These are phyloP conservation scores for Leptinotarsa texana DNA, from an alignment of 1,140 invertebrate genomes.

Conservation along the genomic window DNA sequence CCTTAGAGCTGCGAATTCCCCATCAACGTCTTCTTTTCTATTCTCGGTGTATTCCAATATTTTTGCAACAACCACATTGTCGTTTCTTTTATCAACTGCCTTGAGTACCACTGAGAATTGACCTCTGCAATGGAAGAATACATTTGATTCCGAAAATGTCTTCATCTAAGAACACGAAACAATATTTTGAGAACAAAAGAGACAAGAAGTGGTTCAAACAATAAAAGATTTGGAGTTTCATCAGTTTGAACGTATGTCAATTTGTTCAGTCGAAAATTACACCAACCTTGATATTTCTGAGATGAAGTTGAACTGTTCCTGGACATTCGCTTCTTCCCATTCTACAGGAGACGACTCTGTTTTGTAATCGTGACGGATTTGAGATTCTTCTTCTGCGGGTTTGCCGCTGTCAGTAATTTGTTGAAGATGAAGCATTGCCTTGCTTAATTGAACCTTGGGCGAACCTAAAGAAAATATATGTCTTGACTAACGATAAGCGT, in stretches of 20 bases:
- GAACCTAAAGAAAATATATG: slow-evolving; percentile 48
- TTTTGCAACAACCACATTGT: slow-evolving; percentile 77
- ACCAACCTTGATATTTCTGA: slow-evolving; percentile 70
- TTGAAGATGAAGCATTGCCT: slow-evolving; percentile 82
- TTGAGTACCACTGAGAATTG: slow-evolving; percentile 84
- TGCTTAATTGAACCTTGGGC: slow-evolving; percentile 72
- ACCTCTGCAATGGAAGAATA: slow-evolving; percentile 63
- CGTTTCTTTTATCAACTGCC: slow-evolving; percentile 74
- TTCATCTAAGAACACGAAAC: background rate
- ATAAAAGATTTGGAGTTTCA: no score
- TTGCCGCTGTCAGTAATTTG: slow-evolving; percentile 79
- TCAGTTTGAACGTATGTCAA: no score
- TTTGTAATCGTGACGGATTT: slow-evolving; percentile 70
- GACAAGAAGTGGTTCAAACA: no score
- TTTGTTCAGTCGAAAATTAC: background rate
- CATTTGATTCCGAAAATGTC: background rate
- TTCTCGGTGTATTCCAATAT: slow-evolving; percentile 70
- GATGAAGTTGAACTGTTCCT: slow-evolving; percentile 79
- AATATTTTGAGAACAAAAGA: no score
- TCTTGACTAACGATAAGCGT: no score
- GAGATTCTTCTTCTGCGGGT: slow-evolving; percentile 68
- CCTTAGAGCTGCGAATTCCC: slow-evolving; percentile 82
- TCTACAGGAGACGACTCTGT: slow-evolving; percentile 74
- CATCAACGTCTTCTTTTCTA: slow-evolving; percentile 67
- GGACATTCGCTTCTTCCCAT: slow-evolving; percentile 69